Evolutionary conservation across 2,113 vertebrate genomes (phyloP).

Genomic region (Protobothrops flavoviridis): DNA sequence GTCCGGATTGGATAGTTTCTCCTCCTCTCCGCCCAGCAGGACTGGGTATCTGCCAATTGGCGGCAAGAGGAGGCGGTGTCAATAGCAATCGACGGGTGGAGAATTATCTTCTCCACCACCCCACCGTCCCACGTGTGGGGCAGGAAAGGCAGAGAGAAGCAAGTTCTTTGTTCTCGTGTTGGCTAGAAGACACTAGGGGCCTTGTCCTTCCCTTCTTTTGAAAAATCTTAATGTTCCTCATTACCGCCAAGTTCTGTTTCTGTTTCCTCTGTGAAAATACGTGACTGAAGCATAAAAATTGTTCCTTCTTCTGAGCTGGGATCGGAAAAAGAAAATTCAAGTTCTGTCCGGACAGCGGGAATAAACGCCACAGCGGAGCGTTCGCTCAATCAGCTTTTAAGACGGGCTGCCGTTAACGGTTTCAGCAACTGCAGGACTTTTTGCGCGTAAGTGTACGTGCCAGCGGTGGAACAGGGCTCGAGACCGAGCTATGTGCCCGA

Average conservation of each 20-base stretch:
- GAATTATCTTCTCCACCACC: background rate
- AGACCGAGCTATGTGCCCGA: rapidly evolving
- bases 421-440: constrained; percentile 52
- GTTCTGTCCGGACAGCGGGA: rapidly evolving
- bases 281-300: background rate
- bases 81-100: background rate
- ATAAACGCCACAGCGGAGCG: constrained; percentile 28
- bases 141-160: background rate
- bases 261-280: too few relatives aligned
- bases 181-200: background rate
- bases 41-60: background rate
- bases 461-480: background rate
- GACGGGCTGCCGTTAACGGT: constrained; percentile 62
- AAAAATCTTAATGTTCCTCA: background rate
- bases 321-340: too few relatives aligned
- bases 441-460: background rate
- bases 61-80: background rate
- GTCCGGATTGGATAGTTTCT: constrained; percentile 55
- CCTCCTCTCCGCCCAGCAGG: background rate
- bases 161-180: constrained; percentile 51
- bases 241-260: too few relatives aligned
- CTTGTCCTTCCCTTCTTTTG: background rate
- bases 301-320: background rate
- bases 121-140: constrained; percentile 42
- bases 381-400: constrained; percentile 57